Conservation (phyloP, 2,113 vertebrate genomes). For the Pelodiscus sinensis region DNA sequence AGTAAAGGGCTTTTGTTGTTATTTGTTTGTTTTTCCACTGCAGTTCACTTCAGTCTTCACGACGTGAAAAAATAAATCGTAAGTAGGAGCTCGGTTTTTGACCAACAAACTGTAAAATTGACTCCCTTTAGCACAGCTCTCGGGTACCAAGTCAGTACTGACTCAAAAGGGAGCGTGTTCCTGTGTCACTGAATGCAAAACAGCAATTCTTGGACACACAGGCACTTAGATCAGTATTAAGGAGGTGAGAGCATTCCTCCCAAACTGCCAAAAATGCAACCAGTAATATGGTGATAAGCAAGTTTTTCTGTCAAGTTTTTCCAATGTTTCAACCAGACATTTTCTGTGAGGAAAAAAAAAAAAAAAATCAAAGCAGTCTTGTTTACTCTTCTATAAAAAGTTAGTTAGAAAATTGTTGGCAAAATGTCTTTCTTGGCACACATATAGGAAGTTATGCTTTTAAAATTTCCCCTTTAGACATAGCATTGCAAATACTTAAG, state of each 20-base stretch:
- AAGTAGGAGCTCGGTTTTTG: background rate
- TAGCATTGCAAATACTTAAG: background rate
- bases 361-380: background rate
- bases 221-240: background rate
- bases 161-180: background rate
- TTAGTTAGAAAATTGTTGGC: background rate
- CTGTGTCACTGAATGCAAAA: background rate
- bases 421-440: slow-evolving; percentile 13
- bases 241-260: background rate
- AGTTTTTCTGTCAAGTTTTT: background rate
- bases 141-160: background rate
- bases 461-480: slow-evolving; percentile 19
- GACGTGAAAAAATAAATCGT: background rate
- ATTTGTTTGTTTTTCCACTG: background rate
- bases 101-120: background rate
- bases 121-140: background rate
- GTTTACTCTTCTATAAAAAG: background rate
- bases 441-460: background rate
- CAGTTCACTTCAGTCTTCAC: background rate
- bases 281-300: background rate
- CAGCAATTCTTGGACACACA: background rate
- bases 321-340: background rate
- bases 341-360: background rate
- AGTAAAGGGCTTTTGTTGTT: background rate
- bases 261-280: background rate